Conservation (phyloP, 2,888 invertebrate species). For the Lamellibrachia satsuma region DNA sequence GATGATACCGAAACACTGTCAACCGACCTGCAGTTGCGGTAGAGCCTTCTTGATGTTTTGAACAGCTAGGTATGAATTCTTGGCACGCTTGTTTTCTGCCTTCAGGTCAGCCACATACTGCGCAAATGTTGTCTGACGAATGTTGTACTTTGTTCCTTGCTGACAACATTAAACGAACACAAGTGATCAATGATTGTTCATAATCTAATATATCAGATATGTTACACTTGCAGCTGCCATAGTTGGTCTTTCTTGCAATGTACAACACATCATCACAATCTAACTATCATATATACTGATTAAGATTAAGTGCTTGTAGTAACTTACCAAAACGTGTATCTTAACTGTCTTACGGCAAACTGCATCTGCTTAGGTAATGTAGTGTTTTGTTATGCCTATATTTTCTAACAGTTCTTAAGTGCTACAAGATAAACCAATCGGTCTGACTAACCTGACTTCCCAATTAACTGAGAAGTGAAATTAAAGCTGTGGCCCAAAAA, state of each 20-base stretch:
- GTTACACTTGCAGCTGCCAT: not conserved
- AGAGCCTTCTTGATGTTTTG: constrained; percentile 48
- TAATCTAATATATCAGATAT: not conserved
- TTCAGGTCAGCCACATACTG: constrained; percentile 44
- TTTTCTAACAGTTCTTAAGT: too few species aligned
- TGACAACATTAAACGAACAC: not conserved
- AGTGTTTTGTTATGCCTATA: too few species aligned
- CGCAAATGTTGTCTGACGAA: constrained; percentile 44
- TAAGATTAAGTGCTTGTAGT: not conserved
- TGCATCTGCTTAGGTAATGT: not conserved
- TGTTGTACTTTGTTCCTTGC: constrained; percentile 43
- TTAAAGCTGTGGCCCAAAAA: too few species aligned
- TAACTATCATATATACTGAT: not conserved
- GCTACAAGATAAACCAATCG: too few species aligned
- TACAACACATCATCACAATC: not conserved
- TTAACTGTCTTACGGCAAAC: not conserved
- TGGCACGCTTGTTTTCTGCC: constrained; percentile 38
- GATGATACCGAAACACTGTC: not conserved
- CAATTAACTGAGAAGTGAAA: too few species aligned
- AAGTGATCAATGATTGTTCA: not conserved
- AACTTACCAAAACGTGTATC: not conserved
- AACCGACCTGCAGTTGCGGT: constrained; percentile 27
- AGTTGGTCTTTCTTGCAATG: not conserved
- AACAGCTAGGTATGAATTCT: constrained; percentile 47
- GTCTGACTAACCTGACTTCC: too few species aligned